Evolutionary conservation across 2,888 invertebrate genomes (phyloP).

Genomic region (Dendrolimus houi): DNA sequence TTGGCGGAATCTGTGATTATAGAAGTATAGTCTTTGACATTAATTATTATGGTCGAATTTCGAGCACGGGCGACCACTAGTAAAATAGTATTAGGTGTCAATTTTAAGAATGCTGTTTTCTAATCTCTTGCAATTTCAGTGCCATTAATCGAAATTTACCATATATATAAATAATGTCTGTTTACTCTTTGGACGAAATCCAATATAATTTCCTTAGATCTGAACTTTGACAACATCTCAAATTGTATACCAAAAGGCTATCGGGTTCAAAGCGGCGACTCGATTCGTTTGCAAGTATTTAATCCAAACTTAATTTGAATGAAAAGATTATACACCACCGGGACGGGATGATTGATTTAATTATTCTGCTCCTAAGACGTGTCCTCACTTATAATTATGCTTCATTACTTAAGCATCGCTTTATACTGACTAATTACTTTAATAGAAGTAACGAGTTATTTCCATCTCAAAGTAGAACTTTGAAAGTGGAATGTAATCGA

Average conservation of each 20-base stretch:
- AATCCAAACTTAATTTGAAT: constrained; percentile 63
- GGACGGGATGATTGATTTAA: constrained; percentile 71
- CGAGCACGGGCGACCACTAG: too few species aligned
- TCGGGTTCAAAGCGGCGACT: constrained; percentile 48
- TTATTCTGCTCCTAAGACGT: constrained; percentile 69
- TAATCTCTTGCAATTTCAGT: too few species aligned
- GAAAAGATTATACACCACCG: constrained; percentile 70
- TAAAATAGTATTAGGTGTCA: background rate
- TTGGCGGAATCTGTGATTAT: too few species aligned
- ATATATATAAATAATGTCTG: constrained; percentile 3
- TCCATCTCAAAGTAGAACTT: constrained; percentile 60
- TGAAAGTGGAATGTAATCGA: constrained; percentile 59
- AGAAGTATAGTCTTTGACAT: too few species aligned
- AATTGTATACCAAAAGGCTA: constrained; percentile 44
- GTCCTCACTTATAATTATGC: constrained; percentile 74
- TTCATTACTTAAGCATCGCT: constrained; percentile 74
- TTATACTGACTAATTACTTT: constrained; percentile 72
- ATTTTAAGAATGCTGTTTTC: background rate
- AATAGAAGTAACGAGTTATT: constrained; percentile 74
- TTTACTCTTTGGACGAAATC: constrained; percentile 24
- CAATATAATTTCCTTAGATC: constrained; percentile 36
- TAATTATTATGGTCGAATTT: too few species aligned
- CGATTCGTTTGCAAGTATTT: constrained; percentile 54
- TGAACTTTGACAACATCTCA: constrained; percentile 36
- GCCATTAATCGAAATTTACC: background rate